Evolutionary conservation across 2,113 vertebrate genomes (phyloP), one percentile per base, ranked within the genome.

Genomic region (Pygoscelis antarcticus): DNA sequence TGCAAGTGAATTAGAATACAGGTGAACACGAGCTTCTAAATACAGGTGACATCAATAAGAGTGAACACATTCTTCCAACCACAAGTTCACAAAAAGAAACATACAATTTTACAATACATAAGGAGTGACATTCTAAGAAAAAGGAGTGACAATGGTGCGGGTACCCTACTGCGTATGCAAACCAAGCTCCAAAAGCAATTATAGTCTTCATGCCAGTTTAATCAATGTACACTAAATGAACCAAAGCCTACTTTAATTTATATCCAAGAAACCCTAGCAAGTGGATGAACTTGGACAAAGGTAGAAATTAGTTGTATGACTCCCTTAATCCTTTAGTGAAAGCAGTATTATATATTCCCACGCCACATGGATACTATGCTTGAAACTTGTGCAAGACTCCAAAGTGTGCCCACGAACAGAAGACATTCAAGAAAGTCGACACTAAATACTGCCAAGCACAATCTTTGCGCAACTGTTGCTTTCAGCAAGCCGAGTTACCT

Each of bases 1-100:
- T 98, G 98, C 98, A 98, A 97, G 97, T 98, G 95, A 98, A 97
- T 98, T 74, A 97, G 95, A 98, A 93, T 97, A 97, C 87, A 98
- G 95, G 98, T 98, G 98, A 98, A 95, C 77, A 96, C 14, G 51
- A 97, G 83, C 74, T 89, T 94, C 90, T 96, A 92, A 97, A 96
- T 96, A 98, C 78, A 96, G 12, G 89, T 96, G 97, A 96, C 90
- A 88, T 78, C 34, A 75, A 40, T 64, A 96, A 83, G 40, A 93
- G 92, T 93, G 93, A 87, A 86, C 57, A 58, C 25, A 87, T 87
- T 91, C 80, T 95, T 96, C 85, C 89, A 80, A 90, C 78, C 61
- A 85, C 91, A 93, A 96, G 89, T 75, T 92, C 94, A 94, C 81
- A 84, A 60, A 91, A 40, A 75, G 89, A 94, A 96, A 81, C 27